These are phyloP conservation scores for Okapia johnstoni DNA, from an alignment of 2,113 vertebrate species.

Conservation along the genomic window DNA sequence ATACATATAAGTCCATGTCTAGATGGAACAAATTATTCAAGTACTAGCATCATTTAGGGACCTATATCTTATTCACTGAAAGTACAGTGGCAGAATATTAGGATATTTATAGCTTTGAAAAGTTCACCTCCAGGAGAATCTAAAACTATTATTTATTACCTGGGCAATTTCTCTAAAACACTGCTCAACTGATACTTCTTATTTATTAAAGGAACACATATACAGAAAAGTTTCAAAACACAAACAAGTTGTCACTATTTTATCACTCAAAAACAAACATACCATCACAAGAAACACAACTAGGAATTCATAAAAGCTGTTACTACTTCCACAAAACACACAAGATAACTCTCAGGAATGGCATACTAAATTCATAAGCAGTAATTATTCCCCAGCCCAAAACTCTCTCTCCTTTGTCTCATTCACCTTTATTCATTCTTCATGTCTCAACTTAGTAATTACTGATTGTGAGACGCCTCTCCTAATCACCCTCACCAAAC, in stretches of 20 bases:
- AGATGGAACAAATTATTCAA: not conserved
- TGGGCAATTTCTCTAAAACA: not conserved
- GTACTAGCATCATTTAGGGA: not conserved
- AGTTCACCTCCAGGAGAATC: not conserved
- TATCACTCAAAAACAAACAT: not conserved
- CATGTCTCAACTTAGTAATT: not conserved
- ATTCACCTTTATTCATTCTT: not conserved
- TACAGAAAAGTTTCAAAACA: not conserved
- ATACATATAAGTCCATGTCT: not conserved
- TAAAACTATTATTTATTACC: not conserved
- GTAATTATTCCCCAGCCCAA: not conserved
- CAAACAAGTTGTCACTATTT: not conserved
- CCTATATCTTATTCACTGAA: not conserved
- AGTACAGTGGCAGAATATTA: not conserved
- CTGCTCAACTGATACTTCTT: not conserved
- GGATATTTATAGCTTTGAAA: not conserved
- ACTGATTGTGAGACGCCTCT: not conserved
- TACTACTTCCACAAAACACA: not conserved
- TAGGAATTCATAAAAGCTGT: not conserved
- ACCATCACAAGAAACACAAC: constrained; percentile 4
- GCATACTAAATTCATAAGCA: not conserved
- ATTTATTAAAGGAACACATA: not conserved
- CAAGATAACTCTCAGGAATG: not conserved
- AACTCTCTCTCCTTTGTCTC: not conserved
- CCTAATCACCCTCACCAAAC: not conserved